These are phyloP conservation scores for Tachina fera DNA, from an alignment of 2,888 invertebrate species.

Conservation along the genomic window DNA sequence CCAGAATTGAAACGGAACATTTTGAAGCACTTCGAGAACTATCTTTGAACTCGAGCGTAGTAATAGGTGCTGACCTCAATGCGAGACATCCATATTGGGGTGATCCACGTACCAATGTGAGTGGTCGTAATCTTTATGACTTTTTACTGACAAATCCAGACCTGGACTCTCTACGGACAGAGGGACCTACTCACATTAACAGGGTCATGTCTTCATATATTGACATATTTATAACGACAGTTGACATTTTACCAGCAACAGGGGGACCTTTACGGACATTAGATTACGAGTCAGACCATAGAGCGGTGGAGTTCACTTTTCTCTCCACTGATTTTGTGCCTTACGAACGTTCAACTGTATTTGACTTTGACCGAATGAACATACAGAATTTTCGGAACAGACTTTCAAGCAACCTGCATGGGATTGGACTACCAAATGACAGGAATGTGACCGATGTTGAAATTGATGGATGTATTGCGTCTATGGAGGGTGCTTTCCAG, in stretches of 20 bases:
- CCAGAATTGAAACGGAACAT: background rate
- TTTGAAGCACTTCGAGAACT: background rate
- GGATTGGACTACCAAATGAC: no score
- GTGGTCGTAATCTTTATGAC: background rate
- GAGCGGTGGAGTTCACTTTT: background rate
- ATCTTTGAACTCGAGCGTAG: background rate
- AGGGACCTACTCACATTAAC: background rate
- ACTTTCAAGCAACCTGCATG: no score
- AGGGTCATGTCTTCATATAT: background rate
- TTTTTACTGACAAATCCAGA: background rate
- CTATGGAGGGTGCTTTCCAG: no score
- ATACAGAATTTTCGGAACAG: no score
- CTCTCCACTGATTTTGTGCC: background rate
- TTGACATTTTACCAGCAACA: background rate
- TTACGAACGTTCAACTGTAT: no score
- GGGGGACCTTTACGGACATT: background rate
- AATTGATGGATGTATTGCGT: no score
- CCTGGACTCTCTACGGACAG: background rate
- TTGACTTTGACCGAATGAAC: no score
- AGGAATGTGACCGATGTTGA: no score
- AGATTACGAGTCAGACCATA: background rate
- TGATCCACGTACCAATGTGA: background rate
- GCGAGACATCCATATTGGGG: background rate
- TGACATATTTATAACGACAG: background rate
- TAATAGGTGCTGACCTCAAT: background rate